Percentiles rank a stretch among this genome's conserved stretches.
These are phyloP conservation scores for Caenorhabditis inopinata DNA, from an alignment of 1,140 invertebrate species.

Conservation along the genomic window DNA sequence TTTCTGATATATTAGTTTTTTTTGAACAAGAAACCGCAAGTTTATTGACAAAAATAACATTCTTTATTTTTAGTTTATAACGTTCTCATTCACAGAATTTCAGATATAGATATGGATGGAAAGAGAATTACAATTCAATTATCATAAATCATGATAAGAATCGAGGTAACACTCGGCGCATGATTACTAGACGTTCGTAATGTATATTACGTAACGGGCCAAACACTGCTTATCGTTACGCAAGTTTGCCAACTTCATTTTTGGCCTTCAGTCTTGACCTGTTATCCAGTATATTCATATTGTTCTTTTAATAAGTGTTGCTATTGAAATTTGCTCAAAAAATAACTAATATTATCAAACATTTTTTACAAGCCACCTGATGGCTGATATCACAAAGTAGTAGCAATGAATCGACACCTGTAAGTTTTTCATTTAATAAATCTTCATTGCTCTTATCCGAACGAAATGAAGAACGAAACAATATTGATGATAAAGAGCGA, in stretches of 20 bases:
- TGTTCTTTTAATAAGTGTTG: not conserved
- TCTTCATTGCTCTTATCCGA: not conserved
- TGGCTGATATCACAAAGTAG: too few species aligned
- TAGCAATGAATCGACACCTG: too few species aligned
- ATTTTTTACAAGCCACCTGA: too few species aligned
- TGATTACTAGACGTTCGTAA: not conserved
- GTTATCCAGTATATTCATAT: not conserved
- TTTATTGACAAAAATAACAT: too few species aligned
- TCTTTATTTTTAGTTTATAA: not conserved
- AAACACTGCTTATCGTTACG: conserved; percentile 21
- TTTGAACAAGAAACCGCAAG: not conserved
- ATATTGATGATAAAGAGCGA: conserved; percentile 11
- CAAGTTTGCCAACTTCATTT: conserved; percentile 6
- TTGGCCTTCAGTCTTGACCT: not conserved
- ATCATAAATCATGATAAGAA: conserved; percentile 25
- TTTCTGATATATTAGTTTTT: conserved; percentile 14
- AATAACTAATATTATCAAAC: too few species aligned
- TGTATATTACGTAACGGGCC: conserved; percentile 22
- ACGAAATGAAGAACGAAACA: not conserved
- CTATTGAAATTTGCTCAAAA: too few species aligned
- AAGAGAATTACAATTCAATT: not conserved
- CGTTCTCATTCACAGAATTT: not conserved
- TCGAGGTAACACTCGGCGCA: conserved; percentile 6
- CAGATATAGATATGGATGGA: not conserved
- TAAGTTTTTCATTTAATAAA: not conserved